Conservation (phyloP, 1,140 invertebrate genomes). For the Sitobion miscanthi region DNA sequence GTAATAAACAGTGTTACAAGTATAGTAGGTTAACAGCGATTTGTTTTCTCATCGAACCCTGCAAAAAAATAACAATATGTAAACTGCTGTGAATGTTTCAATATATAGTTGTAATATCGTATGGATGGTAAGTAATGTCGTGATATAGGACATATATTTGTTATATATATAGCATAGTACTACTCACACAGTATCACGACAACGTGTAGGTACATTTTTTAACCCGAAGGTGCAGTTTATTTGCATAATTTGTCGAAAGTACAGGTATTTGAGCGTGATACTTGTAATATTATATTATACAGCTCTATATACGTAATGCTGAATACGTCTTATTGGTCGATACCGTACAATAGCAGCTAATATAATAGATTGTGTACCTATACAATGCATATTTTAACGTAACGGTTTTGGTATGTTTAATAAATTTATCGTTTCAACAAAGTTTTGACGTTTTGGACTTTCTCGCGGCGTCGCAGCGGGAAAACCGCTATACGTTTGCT, state of each 20-base stretch:
- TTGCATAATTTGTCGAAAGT: not conserved
- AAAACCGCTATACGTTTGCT: not conserved
- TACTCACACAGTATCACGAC: not conserved
- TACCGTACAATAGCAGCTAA: not conserved
- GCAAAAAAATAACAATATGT: not conserved
- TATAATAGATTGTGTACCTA: not conserved
- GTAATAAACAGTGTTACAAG: too few species aligned
- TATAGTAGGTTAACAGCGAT: not conserved
- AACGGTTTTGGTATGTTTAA: conserved; percentile 9
- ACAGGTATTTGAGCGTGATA: not conserved
- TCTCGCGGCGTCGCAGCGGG: not conserved
- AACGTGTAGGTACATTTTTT: not conserved
- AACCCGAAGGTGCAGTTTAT: not conserved
- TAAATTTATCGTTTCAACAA: conserved; percentile 9
- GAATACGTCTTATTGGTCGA: not conserved
- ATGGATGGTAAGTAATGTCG: not conserved
- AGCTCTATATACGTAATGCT: not conserved
- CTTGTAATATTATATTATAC: not conserved
- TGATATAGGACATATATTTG: not conserved
- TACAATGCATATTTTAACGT: not conserved
- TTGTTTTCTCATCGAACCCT: not conserved
- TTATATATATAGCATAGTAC: not conserved
- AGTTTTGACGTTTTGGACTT: not conserved
- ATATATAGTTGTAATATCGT: not conserved
- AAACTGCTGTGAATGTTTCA: not conserved